Base-by-base conservation (phyloP, 2,113 vertebrate species). In the Mystacornis crossleyi region DNA sequence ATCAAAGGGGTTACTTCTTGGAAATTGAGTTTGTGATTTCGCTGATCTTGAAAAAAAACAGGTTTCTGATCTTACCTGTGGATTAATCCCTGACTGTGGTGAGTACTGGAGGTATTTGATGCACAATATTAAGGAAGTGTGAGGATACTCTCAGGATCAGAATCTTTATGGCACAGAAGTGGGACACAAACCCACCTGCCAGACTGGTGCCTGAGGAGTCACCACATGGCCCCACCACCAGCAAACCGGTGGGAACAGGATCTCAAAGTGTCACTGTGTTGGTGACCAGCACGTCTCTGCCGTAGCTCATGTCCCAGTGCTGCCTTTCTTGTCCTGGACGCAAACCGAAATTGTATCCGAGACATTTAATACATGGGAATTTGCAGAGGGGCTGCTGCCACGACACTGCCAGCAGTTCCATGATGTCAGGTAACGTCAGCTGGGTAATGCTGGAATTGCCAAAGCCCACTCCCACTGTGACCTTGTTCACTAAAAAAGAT, bases 401-500 rank as follows among this genome's bases (percentile, higher is more conserved):
- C 12, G 31, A 53, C 43, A 42, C 23, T 57, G 65, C 70, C 71
- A 82, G 58, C 50, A 69, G 80, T 92, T 94, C 85, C 58, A 12
- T 61, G 83, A 86, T 82, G 58, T 73, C 89, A 89, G 7, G 71
- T 38, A 72, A 89, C 31, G 80, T 78, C 92, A 95, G 74, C 54
- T 7, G 51, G 67, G 18, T 67, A 86, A 60, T 18, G 66, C 23
- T 85, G 67, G 55, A 60, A 85, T 74, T 64, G 74, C 90, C 77
- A 86, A 90, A 96, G 85, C 45, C 60, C 55, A 4, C 48, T 81
- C 65, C 90, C 79, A 51, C 65, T 71, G 53, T 96, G 95, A 95
- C 86, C 86, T 93, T 90, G 55, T 42, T 78, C 61, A 69, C 70
- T 85, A 31, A 54, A 73, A 34, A 31, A 84, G 64, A 54, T n/a